These are phyloP conservation scores for Synanthedon formicaeformis DNA, from an alignment of 2,888 invertebrate species.

Conservation along the genomic window DNA sequence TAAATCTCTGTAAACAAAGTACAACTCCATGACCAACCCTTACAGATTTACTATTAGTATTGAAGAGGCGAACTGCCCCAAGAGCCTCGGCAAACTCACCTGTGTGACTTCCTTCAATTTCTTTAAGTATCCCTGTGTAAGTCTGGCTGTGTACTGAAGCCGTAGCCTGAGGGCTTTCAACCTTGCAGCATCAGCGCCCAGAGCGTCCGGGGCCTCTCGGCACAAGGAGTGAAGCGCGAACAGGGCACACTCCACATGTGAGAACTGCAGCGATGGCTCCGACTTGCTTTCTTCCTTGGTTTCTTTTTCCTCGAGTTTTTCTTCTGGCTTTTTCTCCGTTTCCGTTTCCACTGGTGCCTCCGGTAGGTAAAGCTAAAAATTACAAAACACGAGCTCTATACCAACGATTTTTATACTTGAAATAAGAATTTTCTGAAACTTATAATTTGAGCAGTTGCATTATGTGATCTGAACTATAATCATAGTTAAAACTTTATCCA, in stretches of 20 bases:
- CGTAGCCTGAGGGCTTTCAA: constrained; percentile 89
- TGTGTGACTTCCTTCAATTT: constrained; percentile 75
- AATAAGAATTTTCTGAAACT: too few relatives aligned
- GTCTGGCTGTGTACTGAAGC: constrained; percentile 91
- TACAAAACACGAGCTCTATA: constrained; percentile 4
- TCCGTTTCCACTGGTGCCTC: constrained; percentile 80
- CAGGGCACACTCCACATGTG: constrained; percentile 92
- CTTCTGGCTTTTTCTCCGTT: constrained; percentile 44
- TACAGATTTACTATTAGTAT: too few relatives aligned
- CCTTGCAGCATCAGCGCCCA: constrained; percentile 76
- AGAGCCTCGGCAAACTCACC: constrained; percentile 19
- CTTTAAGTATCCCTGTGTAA: constrained; percentile 86
- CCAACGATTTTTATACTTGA: constrained; percentile 4
- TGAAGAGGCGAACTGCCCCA: too few relatives aligned
- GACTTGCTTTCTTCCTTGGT: constrained; percentile 49
- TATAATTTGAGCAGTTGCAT: too few relatives aligned
- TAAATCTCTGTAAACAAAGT: too few relatives aligned
- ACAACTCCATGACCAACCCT: too few relatives aligned
- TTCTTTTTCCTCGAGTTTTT: constrained; percentile 21
- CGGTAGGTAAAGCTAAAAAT: constrained; percentile 84
- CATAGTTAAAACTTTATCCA: too few relatives aligned
- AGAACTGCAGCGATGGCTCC: constrained; percentile 90
- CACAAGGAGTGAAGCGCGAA: constrained; percentile 83
- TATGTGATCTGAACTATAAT: too few relatives aligned
- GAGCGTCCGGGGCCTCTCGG: constrained; percentile 80